These are phyloP conservation scores for Cosmia trapezina DNA, from an alignment of 2,888 invertebrate species.

Conservation along the genomic window DNA sequence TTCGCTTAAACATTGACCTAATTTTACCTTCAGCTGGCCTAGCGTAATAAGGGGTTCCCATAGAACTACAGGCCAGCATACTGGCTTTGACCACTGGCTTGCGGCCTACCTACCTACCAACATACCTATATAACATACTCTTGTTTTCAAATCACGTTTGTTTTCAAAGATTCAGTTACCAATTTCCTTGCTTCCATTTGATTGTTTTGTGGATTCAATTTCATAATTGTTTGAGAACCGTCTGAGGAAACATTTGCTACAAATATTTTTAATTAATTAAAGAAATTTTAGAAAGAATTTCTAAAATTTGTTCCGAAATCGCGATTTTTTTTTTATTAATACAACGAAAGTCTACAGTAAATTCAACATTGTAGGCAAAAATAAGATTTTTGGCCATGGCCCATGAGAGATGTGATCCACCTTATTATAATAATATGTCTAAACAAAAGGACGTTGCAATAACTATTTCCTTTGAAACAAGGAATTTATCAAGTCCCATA, in stretches of 20 bases:
- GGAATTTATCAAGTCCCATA: neutral
- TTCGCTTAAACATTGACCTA: no score
- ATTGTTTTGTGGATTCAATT: constrained; percentile 29
- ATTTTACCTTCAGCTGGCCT: no score
- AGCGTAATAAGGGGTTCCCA: no score
- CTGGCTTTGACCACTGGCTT: no score
- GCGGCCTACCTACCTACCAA: no score
- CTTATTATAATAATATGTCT: neutral
- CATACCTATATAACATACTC: neutral
- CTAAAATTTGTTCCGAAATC: neutral
- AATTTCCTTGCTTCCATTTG: constrained; percentile 31
- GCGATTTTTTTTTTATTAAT: no score
- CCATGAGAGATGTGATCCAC: no score
- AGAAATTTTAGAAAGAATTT: neutral
- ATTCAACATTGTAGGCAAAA: neutral
- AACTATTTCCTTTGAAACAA: neutral
- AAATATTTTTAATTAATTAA: neutral
- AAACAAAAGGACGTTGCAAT: neutral
- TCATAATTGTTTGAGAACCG: constrained; percentile 25
- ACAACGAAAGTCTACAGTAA: no score
- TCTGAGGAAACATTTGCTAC: neutral
- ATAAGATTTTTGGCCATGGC: neutral
- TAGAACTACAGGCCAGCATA: no score
- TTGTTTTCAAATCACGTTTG: constrained; percentile 12
- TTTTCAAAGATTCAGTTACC: constrained; percentile 31